Base-by-base conservation (phyloP, 1,140 invertebrate species). In the Sycobia sp. region DNA sequence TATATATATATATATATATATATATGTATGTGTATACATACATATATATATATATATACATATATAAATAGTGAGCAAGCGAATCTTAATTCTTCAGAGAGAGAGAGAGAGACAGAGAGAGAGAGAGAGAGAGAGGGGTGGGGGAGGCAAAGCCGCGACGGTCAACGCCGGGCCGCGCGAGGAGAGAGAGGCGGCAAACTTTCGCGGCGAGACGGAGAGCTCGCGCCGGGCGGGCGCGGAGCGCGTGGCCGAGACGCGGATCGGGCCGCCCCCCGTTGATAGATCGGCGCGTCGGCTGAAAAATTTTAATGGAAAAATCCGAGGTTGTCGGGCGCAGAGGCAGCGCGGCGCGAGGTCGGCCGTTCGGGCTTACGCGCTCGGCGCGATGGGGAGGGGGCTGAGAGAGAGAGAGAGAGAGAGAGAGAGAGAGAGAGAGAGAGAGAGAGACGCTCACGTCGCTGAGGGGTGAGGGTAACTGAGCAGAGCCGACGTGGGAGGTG, bases 251-350 rank as follows among this genome's bases (percentile, higher is more conserved):
- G 7, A 54, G 46, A 13, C 7, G 25, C 46, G 23, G 29, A 7
- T 32, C 29, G 5, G 29, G 29, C 29, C 4, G 16, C 14, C 70
- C 73, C 5, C 14, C 70, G 70, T 76, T 80, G 78, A 81, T 81
- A 79, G 77, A 81, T 81, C 80, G 65, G 70, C 73, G 68, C 74
- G 76, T 79, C 73, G 73, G 66, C 73, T n/a, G n/a, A n/a, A n/a
- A 74, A 80, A 79, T 79, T 79, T 80, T 81, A 81, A 81, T 81
- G 77, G 79, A 80, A 81, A 71, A 81, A 77, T 80, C 78, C 76
- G 68, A 71, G 73, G 76, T n/a, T 79, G 78, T 81, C 79, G 79
- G 70, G 71, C 66, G 72, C 79, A 80, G 79, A 74, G n/a, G n/a
- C 76, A 74, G 74, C 75, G 67, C 71, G 68, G 69, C 74, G 73